Base-by-base conservation (phyloP, 1,140 invertebrate species). In the Sipha flava region DNA sequence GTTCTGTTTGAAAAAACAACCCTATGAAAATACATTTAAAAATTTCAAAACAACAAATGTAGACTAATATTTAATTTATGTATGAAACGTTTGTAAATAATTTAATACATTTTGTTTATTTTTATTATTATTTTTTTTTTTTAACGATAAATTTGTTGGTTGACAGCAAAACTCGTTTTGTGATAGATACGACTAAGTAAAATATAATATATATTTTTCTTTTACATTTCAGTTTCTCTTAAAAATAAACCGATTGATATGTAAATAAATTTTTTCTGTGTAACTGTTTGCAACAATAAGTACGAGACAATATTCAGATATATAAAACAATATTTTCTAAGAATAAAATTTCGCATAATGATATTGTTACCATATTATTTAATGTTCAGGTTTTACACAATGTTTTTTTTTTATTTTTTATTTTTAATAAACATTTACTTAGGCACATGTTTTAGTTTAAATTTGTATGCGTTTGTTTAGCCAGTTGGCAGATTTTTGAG, bases 401-500 rank as follows among this genome's bases (percentile, higher is more conserved):
- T 29, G 26, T 77, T 77, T 77, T 57, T 59, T 57, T 57, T 29
- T 68, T 68, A 43, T 66, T 68, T 68, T 45, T 68, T 70, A 37
- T 77, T 77, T 54, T 40, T 21, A 40, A 49, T 59, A 59, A 59
- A 59, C 37, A 59, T 77, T 75, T 75, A 75, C 40, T 77, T 59
- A 52, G 73, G 73, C 73, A 77, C 73, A 77, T 23, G 73, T 57
- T 57, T 77, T 77, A 77, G 73, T 77, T 77, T 37, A 77, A 57
- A 77, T 77, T 77, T 77, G 73, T 77, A 77, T 52, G 73, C 49
- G 73, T 77, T 77, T 77, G 52, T 77, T 77, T 77, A 77, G 73
- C 73, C 52, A 59, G 21, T 77, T 77, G 73, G 73, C 73, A n/a
- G 34, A 40, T 59, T 70, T 77, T 77, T 77, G 47, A 77, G 73